Percentiles rank a stretch among this genome's conserved stretches.
These are phyloP conservation scores for Dicerorhinus sumatrensis DNA, from an alignment of 2,113 vertebrate genomes.

Conservation along the genomic window DNA sequence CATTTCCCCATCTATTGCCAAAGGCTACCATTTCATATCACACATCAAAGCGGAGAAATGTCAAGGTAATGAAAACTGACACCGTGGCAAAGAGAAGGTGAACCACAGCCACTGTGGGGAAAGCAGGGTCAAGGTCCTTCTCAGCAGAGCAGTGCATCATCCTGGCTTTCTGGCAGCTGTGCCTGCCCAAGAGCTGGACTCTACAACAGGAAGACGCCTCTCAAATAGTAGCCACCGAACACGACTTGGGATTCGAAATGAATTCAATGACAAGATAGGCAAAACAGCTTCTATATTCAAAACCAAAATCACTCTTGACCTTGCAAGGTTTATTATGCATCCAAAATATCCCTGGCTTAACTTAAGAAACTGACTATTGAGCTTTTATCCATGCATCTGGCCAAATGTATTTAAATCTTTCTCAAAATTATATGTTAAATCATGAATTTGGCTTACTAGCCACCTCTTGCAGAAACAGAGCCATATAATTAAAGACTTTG, in stretches of 20 bases:
- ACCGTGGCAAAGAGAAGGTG: constrained; percentile 54
- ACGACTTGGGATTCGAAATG: neutral
- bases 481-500: neutral
- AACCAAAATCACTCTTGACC: neutral
- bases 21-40: constrained; percentile 77
- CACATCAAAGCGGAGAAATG: constrained; percentile 76
- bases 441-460: constrained; percentile 1
- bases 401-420: constrained; percentile 53
- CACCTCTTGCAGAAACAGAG: neutral
- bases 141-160: neutral
- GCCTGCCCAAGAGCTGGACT: neutral
- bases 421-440: constrained; percentile 33
- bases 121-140: constrained; percentile 32
- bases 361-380: neutral
- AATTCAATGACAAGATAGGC: neutral
- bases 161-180: neutral
- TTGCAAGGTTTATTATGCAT: neutral
- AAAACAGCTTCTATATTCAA: neutral
- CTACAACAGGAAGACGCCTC: neutral
- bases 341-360: neutral
- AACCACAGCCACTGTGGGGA: neutral
- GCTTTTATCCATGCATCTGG: neutral
- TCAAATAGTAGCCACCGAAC: neutral
- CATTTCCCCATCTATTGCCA: constrained; percentile 76
- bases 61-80: constrained; percentile 76